Evolutionary conservation across 2,113 vertebrate species (phyloP).

Genomic region (Junco hyemalis): DNA sequence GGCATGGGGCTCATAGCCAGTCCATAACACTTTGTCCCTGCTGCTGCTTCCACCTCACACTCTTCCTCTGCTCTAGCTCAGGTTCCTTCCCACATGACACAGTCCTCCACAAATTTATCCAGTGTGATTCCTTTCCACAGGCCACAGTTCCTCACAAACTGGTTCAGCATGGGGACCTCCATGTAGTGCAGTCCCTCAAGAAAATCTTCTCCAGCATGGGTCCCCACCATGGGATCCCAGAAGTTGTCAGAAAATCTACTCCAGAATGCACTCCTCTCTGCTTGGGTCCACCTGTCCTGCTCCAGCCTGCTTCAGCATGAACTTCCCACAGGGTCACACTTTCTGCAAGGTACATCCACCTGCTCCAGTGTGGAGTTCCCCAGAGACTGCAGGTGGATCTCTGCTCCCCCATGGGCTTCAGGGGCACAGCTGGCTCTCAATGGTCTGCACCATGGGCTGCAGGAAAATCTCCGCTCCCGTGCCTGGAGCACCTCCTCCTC

Average conservation of each 20-base stretch:
- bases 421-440: not conserved
- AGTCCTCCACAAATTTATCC: not conserved
- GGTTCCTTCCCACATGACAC: not conserved
- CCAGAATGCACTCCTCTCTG: not conserved
- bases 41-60: not conserved
- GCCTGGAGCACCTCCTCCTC: not conserved
- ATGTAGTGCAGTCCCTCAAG: accelerated
- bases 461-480: not conserved
- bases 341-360: not conserved
- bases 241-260: not conserved
- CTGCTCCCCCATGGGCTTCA: not conserved
- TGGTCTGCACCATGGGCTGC: accelerated
- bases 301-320: not conserved
- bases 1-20: not conserved
- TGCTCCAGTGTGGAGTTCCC: not conserved
- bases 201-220: not conserved
- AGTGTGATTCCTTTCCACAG: not conserved
- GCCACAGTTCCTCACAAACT: not conserved
- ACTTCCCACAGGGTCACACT: not conserved
- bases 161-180: not conserved
- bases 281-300: not conserved
- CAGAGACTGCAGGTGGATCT: not conserved
- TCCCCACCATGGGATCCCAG: not conserved
- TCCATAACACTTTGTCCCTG: not conserved
- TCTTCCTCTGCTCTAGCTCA: not conserved